phyloP scores from a whole-genome alignment of 2,888 invertebrate species.

The Junonia oenone region DNA sequence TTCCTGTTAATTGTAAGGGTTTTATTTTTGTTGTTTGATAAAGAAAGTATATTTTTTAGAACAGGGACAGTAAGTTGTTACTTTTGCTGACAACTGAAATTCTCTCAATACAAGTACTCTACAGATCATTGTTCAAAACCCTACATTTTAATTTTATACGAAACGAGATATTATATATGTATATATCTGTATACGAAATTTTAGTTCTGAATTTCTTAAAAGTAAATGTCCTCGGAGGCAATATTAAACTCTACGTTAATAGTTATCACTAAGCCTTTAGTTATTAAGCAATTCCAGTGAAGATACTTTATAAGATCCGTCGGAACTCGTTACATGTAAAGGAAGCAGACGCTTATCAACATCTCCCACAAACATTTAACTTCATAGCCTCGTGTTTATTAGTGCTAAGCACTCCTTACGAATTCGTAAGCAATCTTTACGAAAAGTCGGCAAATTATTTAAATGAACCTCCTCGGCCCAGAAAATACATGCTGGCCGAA shows the following conservation, averaged over 20 bases:
- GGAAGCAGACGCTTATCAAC: not conserved
- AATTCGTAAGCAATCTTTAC: too few relatives aligned
- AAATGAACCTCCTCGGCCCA: not conserved
- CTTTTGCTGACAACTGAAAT: too few relatives aligned
- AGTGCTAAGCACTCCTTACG: not conserved
- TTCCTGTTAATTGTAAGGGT: too few relatives aligned
- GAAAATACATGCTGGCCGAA: not conserved
- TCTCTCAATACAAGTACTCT: too few relatives aligned
- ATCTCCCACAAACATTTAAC: not conserved
- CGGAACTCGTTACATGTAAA: not conserved
- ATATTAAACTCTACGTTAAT: not conserved
- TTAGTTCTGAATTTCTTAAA: not conserved
- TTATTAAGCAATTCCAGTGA: not conserved
- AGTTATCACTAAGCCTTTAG: not conserved
- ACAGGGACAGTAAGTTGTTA: too few relatives aligned
- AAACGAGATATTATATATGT: too few relatives aligned
- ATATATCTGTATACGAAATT: too few relatives aligned
- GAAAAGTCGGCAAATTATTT: slow-evolving; percentile 6
- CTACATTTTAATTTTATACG: too few relatives aligned
- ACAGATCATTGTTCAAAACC: too few relatives aligned
- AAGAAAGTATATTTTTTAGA: too few relatives aligned
- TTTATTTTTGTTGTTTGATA: too few relatives aligned
- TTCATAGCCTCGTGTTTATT: not conserved
- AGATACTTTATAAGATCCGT: not conserved
- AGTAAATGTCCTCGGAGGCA: not conserved